These are phyloP conservation scores for Ascidia mentula DNA, from an alignment of 23 tunicate genomes.

Conservation along the genomic window DNA sequence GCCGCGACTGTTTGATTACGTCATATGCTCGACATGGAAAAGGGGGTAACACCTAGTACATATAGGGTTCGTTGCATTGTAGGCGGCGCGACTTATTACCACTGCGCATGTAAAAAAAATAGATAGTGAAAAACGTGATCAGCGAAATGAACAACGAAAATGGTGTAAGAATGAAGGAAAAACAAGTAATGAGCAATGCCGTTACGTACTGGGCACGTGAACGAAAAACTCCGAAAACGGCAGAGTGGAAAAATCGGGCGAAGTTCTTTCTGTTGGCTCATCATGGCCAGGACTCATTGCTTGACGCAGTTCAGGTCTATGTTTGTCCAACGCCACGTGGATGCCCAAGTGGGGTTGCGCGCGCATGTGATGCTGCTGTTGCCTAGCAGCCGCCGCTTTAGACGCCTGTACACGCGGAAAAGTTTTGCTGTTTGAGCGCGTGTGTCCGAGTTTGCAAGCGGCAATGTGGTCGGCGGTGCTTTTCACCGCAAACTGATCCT, in stretches of 20 bases:
- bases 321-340: conserved; percentile 49
- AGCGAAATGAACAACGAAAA: neutral
- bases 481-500: conserved; percentile 23
- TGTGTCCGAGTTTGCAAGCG: conserved; percentile 34
- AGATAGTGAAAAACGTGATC: neutral
- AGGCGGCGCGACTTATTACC: neutral
- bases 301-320: conserved; percentile 56
- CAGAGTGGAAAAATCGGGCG: conserved; percentile 11
- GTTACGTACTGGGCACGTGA: conserved; percentile 54
- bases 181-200: neutral
- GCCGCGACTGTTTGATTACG: no score
- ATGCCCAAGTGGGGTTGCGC: conserved; percentile 75
- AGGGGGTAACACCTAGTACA: neutral
- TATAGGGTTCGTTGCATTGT: neutral
- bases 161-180: neutral
- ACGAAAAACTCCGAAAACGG: conserved; percentile 82
- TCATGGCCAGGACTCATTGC: neutral
- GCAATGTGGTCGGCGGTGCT: conserved; percentile 37
- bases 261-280: neutral
- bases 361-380: conserved; percentile 50
- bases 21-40: neutral
- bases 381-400: conserved; percentile 23
- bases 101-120: neutral
- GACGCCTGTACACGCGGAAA: conserved; percentile 54
- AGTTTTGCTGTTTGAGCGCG: conserved; percentile 51